A percentile compares a stretch with the other conserved stretches of the same genome.
phyloP scores from a whole-genome alignment of 2,113 vertebrate species.

The rabbit (Oryctolagus cuniculus) region mOryCun1.1 NC_091439.1:94134001-94134500 shows the following conservation, averaged over 20 bases:
- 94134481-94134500: neutral
- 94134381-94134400: neutral
- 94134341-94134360: neutral
- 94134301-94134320: neutral
- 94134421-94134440: neutral
- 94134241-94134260: neutral
- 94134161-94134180: neutral
- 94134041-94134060: conserved; percentile 44
- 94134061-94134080: neutral
- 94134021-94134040: neutral
- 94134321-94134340: conserved; percentile 21
- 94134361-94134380: conserved; percentile 1
- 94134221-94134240: neutral
- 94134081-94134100: neutral
- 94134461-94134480: neutral
- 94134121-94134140: conserved; percentile 18
- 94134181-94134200: neutral
- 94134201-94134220: neutral
- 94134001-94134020: neutral
- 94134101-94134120: conserved; percentile 35
- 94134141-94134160: neutral
- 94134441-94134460: neutral
- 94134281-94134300: neutral
- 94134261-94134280: neutral
- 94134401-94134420: neutral